Conservation (phyloP, 1,140 invertebrate species). For the Drosophila serrata region DNA sequence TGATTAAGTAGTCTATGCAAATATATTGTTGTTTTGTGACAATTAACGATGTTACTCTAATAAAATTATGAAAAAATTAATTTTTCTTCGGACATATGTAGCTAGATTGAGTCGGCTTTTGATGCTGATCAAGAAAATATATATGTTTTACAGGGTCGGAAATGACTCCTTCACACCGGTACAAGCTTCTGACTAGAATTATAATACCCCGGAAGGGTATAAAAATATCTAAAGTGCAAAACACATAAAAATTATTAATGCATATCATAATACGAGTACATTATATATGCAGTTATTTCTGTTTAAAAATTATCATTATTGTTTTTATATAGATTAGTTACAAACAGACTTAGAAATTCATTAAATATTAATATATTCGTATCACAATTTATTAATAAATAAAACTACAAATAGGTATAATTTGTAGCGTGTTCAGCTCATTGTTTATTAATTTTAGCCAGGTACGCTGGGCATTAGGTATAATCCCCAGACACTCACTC, state of each 20-base stretch:
- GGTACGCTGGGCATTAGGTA: slow-evolving; percentile 1
- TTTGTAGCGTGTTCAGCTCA: neutral
- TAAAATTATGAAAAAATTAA: no score
- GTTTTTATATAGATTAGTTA: neutral
- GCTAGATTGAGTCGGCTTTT: no score
- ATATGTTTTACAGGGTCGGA: no score
- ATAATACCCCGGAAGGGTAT: neutral
- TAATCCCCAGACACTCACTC: neutral
- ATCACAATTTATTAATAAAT: neutral
- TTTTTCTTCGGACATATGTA: no score
- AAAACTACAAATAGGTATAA: neutral
- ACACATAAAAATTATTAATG: neutral
- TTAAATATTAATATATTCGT: neutral
- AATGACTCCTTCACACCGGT: no score
- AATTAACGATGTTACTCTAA: no score
- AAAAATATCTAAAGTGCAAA: neutral
- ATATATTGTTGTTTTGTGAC: no score
- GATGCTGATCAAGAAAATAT: no score
- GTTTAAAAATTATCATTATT: neutral
- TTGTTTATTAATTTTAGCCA: slow-evolving; percentile 12
- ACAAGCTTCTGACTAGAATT: no score
- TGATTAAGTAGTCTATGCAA: neutral
- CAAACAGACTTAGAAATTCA: neutral
- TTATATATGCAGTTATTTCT: neutral
- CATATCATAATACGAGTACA: neutral